Base-by-base conservation (phyloP, 2,797 vertebrate genomes). In the Spinus olivaceus region DNA sequence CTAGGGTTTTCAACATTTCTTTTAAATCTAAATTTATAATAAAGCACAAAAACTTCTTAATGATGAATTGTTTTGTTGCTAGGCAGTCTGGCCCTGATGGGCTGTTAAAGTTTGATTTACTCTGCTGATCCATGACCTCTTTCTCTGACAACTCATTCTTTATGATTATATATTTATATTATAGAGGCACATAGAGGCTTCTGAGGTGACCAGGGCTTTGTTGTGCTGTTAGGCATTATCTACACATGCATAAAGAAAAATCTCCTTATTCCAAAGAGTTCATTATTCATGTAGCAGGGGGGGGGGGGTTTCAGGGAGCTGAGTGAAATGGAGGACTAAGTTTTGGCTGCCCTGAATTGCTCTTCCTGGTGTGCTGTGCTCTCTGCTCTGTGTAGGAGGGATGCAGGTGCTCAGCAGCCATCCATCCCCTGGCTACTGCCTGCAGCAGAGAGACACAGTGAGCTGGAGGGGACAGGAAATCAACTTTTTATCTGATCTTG, bases 51-150 rank as follows among this genome's bases (percentile, higher is more conserved):
- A 93, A 72, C 15, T 92, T 92, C 79, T 78, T 91, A 88, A 93
- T 92, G 93, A 95, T 96, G 49, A 81, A 95, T 88, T 91, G 76
- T 87, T 87, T 94, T 91, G 84, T 95, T 96, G 91, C 94, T 92
- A 90, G 82, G 88, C 72, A 83, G 39, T 86, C 59, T 83, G 59
- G 81, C 44, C 76, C 82, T 90, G 94, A 92, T 88, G 76, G 66
- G 63, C 35, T 83, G 84, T 86, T 94, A 91, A 89, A 94, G 33
- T 96, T 83, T 93, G 89, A 95, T 97, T 96, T 96, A 91, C 56
- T 88, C 37, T 90, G 44, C 47, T 96, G 94, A 93, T 90, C 89
- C 51, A 83, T 94, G 94, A 92, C 94, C 89, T 91, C 44, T 86
- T 86, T 88, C 65, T 79, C 73, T 66, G 83, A 81, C 85, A 91